These are phyloP conservation scores for Erpetoichthys calabaricus DNA, from an alignment of 2,797 vertebrate genomes.

Conservation along the genomic window DNA sequence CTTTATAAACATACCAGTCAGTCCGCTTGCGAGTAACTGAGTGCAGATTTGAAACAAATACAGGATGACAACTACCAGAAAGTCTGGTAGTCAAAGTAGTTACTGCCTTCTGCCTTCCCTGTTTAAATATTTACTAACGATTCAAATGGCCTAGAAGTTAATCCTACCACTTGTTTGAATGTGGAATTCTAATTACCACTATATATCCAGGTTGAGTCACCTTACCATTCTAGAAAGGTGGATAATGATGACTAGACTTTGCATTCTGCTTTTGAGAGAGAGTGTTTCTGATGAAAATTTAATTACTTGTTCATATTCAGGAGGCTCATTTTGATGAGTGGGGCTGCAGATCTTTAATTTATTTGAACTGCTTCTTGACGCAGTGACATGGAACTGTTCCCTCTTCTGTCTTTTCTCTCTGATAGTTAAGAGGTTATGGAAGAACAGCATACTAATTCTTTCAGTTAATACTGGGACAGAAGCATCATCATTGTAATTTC, in stretches of 20 bases:
- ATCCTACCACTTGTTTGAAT: conserved; percentile 27
- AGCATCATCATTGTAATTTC: too few species aligned
- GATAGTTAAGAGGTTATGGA: too few species aligned
- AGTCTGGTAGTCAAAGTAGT: too few species aligned
- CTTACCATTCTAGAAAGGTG: conserved; percentile 25
- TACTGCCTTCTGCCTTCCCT: conserved; percentile 25
- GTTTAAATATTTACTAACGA: conserved; percentile 49
- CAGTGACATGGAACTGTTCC: not conserved
- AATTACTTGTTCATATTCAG: not conserved
- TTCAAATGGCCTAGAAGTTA: conserved; percentile 14
- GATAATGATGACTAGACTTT: conserved; percentile 26
- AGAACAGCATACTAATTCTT: too few species aligned
- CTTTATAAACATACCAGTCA: too few species aligned
- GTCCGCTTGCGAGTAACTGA: too few species aligned
- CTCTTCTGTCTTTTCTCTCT: too few species aligned
- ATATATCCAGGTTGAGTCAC: conserved; percentile 29
- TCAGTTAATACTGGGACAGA: too few species aligned
- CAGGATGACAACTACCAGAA: too few species aligned
- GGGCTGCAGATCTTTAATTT: conserved; percentile 2
- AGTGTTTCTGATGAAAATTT: not conserved
- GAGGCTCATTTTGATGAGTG: not conserved
- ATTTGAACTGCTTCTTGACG: not conserved
- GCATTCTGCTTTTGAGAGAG: conserved; percentile 1
- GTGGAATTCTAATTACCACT: conserved; percentile 45
- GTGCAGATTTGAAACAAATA: too few species aligned